phyloP scores from a whole-genome alignment of 1,140 invertebrate species.

The Solenopsis invicta region DNA sequence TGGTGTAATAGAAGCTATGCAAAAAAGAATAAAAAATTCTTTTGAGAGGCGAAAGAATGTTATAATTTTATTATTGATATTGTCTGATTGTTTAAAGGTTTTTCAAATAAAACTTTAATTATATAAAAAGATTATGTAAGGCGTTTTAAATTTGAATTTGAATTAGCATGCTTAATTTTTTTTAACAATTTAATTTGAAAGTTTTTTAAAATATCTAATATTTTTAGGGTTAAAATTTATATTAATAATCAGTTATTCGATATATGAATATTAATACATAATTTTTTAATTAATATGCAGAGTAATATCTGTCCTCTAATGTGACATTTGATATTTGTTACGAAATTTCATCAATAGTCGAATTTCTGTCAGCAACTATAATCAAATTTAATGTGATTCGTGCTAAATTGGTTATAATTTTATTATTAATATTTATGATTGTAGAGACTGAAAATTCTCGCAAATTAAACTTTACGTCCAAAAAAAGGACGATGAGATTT shows the following conservation, averaged over 20 bases:
- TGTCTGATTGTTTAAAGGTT: neutral
- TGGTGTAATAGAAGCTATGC: neutral
- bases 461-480: neutral
- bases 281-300: no score
- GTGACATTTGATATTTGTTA: conserved; percentile 48
- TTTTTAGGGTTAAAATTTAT: neutral
- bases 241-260: neutral
- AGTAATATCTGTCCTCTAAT: conserved; percentile 13
- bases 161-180: neutral
- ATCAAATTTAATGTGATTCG: conserved; percentile 51
- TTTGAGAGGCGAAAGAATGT: neutral
- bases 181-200: neutral
- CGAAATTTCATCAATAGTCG: conserved; percentile 5
- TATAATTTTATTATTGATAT: conserved; percentile 16
- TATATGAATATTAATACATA: neutral
- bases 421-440: conserved; percentile 37
- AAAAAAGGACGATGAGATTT: neutral
- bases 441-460: neutral
- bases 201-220: neutral
- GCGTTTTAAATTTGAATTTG: neutral
- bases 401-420: conserved; percentile 48
- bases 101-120: neutral
- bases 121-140: neutral
- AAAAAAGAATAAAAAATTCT: neutral
- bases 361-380: conserved; percentile 53